These are phyloP conservation scores for Uloborus plumipes DNA, from an alignment of 2,888 invertebrate species.

Conservation along the genomic window DNA sequence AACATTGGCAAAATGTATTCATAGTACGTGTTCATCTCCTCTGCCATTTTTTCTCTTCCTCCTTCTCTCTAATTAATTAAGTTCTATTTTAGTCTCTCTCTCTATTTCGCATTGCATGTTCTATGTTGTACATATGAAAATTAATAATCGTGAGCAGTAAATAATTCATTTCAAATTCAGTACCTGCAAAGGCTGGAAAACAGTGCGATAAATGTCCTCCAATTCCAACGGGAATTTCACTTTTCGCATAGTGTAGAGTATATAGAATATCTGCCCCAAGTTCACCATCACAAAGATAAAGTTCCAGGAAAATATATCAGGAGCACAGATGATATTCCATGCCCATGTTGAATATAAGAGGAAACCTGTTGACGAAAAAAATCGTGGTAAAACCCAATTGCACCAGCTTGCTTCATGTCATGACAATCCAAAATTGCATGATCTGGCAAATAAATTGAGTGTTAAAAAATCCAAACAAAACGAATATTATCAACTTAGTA, in stretches of 20 bases:
- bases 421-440: not conserved
- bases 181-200: conserved; percentile 85
- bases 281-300: conserved; percentile 86
- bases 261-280: conserved; percentile 83
- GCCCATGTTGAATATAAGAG: conserved; percentile 87
- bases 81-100: too few relatives aligned
- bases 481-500: not conserved
- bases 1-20: too few relatives aligned
- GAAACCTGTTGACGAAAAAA: conserved; percentile 60
- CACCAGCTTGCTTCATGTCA: not conserved
- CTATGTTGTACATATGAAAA: too few relatives aligned
- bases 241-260: conserved; percentile 85
- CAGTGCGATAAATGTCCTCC: conserved; percentile 83
- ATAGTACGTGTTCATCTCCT: too few relatives aligned
- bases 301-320: conserved; percentile 90
- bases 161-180: not conserved
- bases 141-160: not conserved
- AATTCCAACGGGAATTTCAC: conserved; percentile 87
- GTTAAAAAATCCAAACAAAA: not conserved
- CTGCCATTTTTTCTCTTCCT: too few relatives aligned
- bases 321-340: conserved; percentile 90
- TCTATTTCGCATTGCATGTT: too few relatives aligned
- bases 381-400: not conserved
- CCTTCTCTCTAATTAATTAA: too few relatives aligned
- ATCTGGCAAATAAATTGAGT: not conserved